Evolutionary conservation across 1,140 invertebrate genomes (phyloP).

Genomic region (Ceratosolen fusciceps): DNA sequence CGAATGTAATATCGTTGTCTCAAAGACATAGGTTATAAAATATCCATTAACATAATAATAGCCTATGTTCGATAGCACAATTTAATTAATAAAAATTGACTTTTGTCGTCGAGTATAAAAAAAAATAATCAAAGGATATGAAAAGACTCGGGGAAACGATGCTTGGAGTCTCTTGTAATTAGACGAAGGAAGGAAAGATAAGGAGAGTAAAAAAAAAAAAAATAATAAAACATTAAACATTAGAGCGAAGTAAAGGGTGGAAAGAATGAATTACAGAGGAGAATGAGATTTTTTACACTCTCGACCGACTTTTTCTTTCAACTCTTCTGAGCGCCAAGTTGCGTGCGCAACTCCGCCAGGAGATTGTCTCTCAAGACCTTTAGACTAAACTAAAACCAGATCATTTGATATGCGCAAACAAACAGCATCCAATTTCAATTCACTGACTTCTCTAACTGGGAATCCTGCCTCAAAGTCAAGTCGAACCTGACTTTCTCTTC

Average conservation of each 20-base stretch:
- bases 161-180: no score
- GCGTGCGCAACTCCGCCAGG: not conserved
- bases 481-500: slow-evolving; percentile 53
- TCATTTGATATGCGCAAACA: not conserved
- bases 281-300: slow-evolving; percentile 41
- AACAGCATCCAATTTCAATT: slow-evolving; percentile 39
- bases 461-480: slow-evolving; percentile 20
- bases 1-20: no score
- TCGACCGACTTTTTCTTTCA: slow-evolving; percentile 35
- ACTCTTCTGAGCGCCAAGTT: no score
- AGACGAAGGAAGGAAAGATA: no score
- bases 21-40: no score
- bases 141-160: no score
- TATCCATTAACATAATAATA: no score
- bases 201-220: no score
- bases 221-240: not conserved
- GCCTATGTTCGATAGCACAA: no score
- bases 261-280: not conserved
- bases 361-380: slow-evolving; percentile 15
- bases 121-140: no score
- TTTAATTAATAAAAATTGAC: no score
- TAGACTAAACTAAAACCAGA: not conserved
- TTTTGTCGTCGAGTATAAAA: no score
- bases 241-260: not conserved
- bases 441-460: not conserved